phyloP scores from a whole-genome alignment of 2,113 vertebrate species.

The Uropsilus gracilis region DNA sequence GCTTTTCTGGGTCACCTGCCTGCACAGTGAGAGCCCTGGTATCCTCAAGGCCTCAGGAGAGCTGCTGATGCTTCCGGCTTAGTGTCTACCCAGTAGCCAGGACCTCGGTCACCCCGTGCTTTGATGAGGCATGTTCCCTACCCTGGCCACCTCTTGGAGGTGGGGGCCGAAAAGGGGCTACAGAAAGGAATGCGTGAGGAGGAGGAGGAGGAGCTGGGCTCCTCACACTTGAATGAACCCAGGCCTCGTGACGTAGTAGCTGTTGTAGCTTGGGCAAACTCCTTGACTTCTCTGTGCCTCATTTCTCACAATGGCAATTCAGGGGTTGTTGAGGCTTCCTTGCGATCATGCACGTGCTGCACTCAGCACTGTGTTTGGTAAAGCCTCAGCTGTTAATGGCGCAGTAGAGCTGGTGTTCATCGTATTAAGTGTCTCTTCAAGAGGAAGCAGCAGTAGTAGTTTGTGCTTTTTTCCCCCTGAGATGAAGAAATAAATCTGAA shows the following conservation, averaged over 20 bases:
- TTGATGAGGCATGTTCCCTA: background rate
- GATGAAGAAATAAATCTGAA: background rate
- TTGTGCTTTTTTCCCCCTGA: background rate
- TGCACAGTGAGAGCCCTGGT: background rate
- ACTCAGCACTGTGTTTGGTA: background rate
- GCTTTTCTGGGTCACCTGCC: background rate
- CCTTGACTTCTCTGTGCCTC: background rate
- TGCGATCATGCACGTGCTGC: background rate
- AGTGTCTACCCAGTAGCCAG: background rate
- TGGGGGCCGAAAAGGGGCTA: background rate
- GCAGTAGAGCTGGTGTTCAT: background rate
- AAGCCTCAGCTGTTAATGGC: background rate
- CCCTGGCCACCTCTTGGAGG: background rate
- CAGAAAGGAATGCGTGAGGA: background rate
- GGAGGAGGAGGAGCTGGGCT: rapidly evolving
- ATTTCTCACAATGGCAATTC: background rate
- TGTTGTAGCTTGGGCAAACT: background rate
- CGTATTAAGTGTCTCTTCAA: background rate
- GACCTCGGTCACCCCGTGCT: too few species aligned
- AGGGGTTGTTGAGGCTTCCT: background rate
- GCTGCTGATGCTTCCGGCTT: rapidly evolving
- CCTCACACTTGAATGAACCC: background rate
- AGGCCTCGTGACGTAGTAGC: background rate
- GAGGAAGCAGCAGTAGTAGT: background rate
- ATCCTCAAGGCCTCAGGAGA: background rate